These are phyloP conservation scores for Sporophila hypoxantha DNA, from an alignment of 2,113 vertebrate species.

Conservation along the genomic window DNA sequence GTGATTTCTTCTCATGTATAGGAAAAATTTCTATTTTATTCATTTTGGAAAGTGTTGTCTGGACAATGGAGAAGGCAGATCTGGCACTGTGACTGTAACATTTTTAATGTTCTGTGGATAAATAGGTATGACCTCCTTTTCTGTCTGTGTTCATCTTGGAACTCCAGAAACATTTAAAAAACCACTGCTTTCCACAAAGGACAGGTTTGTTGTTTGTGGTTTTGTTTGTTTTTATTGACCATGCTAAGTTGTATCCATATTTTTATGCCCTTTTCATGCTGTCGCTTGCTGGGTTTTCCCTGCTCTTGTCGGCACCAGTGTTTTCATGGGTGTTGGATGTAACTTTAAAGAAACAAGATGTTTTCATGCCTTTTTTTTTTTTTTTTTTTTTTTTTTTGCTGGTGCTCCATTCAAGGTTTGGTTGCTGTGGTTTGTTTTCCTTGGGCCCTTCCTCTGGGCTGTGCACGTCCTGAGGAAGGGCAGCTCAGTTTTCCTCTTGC, in stretches of 20 bases:
- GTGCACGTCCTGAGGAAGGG: not conserved
- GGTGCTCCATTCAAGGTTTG: not conserved
- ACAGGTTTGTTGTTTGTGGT: not conserved
- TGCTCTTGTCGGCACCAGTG: not conserved
- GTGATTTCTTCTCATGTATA: not conserved
- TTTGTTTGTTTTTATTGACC: not conserved
- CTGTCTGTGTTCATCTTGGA: not conserved
- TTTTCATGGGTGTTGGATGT: not conserved
- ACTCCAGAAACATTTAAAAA: not conserved
- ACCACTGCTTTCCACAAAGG: not conserved
- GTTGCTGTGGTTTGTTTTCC: not conserved
- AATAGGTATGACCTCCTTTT: not conserved
- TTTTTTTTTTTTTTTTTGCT: too few species aligned
- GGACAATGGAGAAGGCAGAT: not conserved
- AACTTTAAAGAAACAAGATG: not conserved
- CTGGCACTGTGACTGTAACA: not conserved
- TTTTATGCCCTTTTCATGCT: not conserved
- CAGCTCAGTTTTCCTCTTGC: not conserved
- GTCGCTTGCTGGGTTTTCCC: not conserved
- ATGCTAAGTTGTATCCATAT: not conserved
- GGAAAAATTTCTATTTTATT: not conserved
- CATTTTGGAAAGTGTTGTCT: not conserved
- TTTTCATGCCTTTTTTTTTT: not conserved
- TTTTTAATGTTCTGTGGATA: not conserved
- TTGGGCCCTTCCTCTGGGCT: not conserved